A percentile compares a stretch with the other conserved stretches of the same genome.
These are phyloP conservation scores for Sinonovacula constricta DNA, from an alignment of 1,140 invertebrate species.

Conservation along the genomic window DNA sequence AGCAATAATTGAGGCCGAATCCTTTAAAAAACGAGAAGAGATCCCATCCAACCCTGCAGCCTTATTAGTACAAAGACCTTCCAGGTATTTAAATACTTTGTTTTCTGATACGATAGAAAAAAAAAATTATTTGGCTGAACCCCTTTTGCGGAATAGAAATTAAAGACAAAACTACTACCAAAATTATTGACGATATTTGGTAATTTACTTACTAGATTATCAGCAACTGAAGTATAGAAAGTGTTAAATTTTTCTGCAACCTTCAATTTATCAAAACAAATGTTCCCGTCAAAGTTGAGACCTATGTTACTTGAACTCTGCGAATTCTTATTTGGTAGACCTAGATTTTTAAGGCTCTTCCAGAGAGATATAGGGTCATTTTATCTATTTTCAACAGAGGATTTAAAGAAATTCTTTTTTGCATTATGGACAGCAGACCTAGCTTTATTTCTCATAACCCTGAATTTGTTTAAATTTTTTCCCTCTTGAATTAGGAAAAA, in stretches of 20 bases:
- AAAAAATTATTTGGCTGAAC: slow-evolving; percentile 6
- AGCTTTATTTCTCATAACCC: background rate
- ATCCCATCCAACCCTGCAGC: background rate
- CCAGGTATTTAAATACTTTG: background rate
- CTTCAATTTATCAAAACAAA: slow-evolving; percentile 18
- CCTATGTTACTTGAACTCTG: slow-evolving; percentile 18
- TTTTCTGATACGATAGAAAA: background rate
- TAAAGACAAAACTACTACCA: slow-evolving; percentile 15
- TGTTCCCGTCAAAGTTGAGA: background rate
- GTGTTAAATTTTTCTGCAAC: background rate
- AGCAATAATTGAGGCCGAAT: background rate
- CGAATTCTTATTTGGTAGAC: background rate
- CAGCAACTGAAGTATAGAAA: background rate
- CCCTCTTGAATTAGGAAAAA: slow-evolving; percentile 7
- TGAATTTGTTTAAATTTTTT: background rate
- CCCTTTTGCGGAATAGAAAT: slow-evolving; percentile 24
- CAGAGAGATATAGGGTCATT: slow-evolving; percentile 14
- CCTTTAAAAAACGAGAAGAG: background rate
- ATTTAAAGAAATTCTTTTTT: slow-evolving; percentile 6
- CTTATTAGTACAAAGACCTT: background rate
- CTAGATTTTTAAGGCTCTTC: slow-evolving; percentile 7
- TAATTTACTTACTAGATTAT: background rate
- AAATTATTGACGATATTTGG: no score
- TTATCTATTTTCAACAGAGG: background rate
- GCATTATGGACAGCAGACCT: no score